These are phyloP conservation scores for Leptinotarsa juncta DNA, from an alignment of 2,888 invertebrate genomes.

Conservation along the genomic window DNA sequence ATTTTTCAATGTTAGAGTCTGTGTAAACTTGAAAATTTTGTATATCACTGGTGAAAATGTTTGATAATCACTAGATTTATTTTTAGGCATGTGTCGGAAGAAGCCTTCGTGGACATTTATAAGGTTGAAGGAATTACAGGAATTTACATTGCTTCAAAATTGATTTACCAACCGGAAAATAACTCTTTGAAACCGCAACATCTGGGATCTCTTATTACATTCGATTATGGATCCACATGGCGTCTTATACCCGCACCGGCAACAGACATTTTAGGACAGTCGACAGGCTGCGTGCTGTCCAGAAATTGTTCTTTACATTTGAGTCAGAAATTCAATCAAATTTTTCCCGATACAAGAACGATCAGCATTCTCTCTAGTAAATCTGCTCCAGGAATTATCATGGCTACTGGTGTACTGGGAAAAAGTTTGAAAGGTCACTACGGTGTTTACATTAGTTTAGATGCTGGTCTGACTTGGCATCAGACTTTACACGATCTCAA, in stretches of 20 bases:
- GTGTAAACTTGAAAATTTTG: too few species aligned
- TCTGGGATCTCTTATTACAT: conserved; percentile 83
- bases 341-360: conserved; percentile 84
- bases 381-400: conserved; percentile 88
- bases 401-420: conserved; percentile 87
- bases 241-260: conserved; percentile 78
- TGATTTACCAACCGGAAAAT: conserved; percentile 68
- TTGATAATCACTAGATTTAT: neutral
- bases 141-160: conserved; percentile 89
- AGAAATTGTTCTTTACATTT: conserved; percentile 87
- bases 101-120: conserved; percentile 88
- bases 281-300: conserved; percentile 73
- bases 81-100: conserved; percentile 79
- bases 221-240: conserved; percentile 90
- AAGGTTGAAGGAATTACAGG: conserved; percentile 88
- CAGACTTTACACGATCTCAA: conserved; percentile 80
- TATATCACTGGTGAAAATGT: too few species aligned
- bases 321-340: conserved; percentile 85
- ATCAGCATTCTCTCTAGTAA: conserved; percentile 87
- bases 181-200: conserved; percentile 78
- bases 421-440: conserved; percentile 82
- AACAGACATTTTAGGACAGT: conserved; percentile 76
- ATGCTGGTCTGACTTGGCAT: conserved; percentile 87
- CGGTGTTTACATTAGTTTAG: conserved; percentile 82
- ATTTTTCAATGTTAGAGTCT: too few species aligned